These are phyloP conservation scores for Mixornis gularis DNA, from an alignment of 2,113 vertebrate species.

Conservation along the genomic window DNA sequence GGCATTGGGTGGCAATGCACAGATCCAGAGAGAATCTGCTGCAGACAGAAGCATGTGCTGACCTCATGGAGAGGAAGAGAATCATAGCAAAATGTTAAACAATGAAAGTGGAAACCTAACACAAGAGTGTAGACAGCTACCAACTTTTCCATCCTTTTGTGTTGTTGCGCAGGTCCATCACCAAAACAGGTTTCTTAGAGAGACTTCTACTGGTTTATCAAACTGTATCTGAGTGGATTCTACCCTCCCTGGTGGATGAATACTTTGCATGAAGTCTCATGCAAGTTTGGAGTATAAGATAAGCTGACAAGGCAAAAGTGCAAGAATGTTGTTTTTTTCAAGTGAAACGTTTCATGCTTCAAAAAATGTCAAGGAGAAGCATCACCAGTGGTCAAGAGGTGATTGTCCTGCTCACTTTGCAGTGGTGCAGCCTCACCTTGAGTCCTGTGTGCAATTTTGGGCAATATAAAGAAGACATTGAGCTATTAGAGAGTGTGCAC, in stretches of 20 bases:
- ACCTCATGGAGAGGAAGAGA: neutral
- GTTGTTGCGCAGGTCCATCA: neutral
- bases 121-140: neutral
- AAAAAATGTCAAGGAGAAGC: neutral
- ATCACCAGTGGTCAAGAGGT: rapidly evolving
- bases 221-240: neutral
- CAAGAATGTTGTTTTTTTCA: neutral
- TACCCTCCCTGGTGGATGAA: neutral
- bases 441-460: neutral
- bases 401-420: neutral
- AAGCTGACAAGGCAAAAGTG: neutral
- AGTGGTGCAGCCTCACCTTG: neutral
- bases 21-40: neutral
- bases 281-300: neutral
- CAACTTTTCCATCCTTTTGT: neutral
- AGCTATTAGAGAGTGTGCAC: neutral
- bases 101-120: neutral
- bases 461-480: neutral
- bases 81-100: neutral
- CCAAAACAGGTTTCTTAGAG: neutral
- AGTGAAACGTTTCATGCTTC: neutral
- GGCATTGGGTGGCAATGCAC: neutral
- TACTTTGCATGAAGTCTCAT: neutral
- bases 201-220: neutral
- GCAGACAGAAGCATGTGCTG: neutral